Base-by-base conservation (phyloP, 2,113 vertebrate genomes). In the Ascaphus truei region DNA sequence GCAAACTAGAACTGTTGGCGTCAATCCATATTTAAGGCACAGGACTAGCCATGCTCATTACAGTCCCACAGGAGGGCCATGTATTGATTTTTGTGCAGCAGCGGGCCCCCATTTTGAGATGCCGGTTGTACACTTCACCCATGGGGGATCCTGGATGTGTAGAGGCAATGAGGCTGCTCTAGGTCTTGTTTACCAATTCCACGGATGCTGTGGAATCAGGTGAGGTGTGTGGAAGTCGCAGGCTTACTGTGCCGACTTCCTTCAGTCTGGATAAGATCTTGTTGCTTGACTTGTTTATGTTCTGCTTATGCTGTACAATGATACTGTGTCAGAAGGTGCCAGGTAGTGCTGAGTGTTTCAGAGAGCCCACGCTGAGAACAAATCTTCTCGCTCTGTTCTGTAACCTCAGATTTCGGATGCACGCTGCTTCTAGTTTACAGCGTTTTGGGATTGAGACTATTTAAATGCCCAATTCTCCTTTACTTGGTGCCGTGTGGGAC, bases 201-300 rank as follows among this genome's bases (percentile, higher is more conserved):
- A 7, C 12, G 9, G 29, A 31, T 47, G 50, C 47, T 4, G 30
- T 51, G 50, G 22, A 20, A 51, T 64, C 34, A 51, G 45, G 22
- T 52, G 30, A 12, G 27, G 29, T 34, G 45, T 16, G 30, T 13
- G n/a, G 41, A 45, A 34, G 15, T 31, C 15, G 31, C 45, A 15
- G 43, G n/a, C 30, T 37, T 6, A 8, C 53, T 26, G n/a, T 13
- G 7, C 47, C 26, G 47, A 2, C 25, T 50, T 33, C 16, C 25
- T 50, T 33, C 16, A 31, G n/a, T 11, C 18, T 23, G 45, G 45
- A 52, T 51, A 37, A 48, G 18, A 51, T 26, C 66, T 43, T 11
- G 66, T 36, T 26, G 50, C 18, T 52, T 57, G 55, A 45, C 55
- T 56, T 67, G 63, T 67, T 66, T 68, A 33, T 59, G 66, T 39